A percentile compares a stretch with the other conserved stretches of the same genome.
Evolutionary conservation across 2,113 vertebrate genomes (phyloP).

Genomic region (Corythornis cristatus): DNA sequence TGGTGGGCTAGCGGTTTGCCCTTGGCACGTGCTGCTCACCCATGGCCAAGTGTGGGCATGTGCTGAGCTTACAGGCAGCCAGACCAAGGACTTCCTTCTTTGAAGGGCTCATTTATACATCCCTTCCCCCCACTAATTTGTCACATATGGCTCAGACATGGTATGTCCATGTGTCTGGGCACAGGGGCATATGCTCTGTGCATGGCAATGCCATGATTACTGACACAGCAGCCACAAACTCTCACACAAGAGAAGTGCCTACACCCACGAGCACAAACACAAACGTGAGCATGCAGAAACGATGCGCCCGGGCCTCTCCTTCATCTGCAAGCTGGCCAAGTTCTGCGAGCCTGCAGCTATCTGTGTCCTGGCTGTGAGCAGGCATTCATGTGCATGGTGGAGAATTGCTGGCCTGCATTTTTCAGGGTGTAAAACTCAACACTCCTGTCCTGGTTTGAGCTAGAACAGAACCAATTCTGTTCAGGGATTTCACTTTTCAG

Average conservation of each 20-base stretch:
- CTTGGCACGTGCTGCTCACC: background rate
- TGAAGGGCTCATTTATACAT: background rate
- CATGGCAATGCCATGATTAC: background rate
- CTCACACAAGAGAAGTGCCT: background rate
- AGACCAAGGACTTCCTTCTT: background rate
- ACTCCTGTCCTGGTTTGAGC: background rate
- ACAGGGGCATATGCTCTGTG: background rate
- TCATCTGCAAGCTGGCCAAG: rapidly evolving
- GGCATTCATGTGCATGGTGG: rapidly evolving
- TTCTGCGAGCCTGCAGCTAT: background rate
- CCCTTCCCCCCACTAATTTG: background rate
- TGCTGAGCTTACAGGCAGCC: background rate
- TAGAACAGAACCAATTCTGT: background rate
- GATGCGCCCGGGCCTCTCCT: background rate
- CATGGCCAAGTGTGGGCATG: background rate
- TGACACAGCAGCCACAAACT: background rate
- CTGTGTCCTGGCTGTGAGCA: background rate
- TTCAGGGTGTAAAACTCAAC: background rate
- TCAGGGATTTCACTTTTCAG: background rate
- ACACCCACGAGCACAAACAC: background rate
- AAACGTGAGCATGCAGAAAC: background rate
- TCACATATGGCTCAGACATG: background rate
- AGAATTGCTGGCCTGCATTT: background rate
- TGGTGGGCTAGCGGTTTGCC: background rate
- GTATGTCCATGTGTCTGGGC: background rate